phyloP scores from a whole-genome alignment of 2,113 vertebrate species.

The Myotis davidii region DNA sequence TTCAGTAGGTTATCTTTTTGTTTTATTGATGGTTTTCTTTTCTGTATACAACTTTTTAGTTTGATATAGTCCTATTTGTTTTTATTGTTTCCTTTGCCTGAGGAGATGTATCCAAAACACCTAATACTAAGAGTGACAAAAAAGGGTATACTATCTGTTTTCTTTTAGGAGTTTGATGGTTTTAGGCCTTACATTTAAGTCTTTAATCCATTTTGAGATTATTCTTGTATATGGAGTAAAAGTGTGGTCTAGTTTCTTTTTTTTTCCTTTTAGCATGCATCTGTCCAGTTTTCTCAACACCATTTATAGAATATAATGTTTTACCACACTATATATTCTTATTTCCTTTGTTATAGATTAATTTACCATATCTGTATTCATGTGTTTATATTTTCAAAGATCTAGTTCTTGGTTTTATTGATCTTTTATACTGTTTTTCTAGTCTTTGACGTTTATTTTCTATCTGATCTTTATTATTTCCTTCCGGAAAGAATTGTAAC shows the following conservation, averaged over 20 bases:
- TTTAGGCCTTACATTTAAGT: background rate
- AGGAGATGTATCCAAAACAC: background rate
- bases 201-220: background rate
- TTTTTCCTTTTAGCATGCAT: background rate
- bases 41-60: background rate
- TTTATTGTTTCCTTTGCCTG: background rate
- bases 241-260: background rate
- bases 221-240: background rate
- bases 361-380: background rate
- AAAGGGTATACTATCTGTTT: background rate
- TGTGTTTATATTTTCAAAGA: background rate
- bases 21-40: background rate
- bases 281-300: background rate
- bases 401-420: background rate
- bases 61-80: background rate
- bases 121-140: background rate
- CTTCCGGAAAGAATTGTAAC: too few species aligned
- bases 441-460: background rate
- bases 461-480: background rate
- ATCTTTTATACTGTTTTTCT: background rate
- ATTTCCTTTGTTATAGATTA: background rate
- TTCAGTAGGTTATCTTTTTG: background rate
- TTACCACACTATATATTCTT: background rate
- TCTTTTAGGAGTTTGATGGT: background rate
- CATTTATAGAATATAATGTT: background rate